Evolutionary conservation across 1,140 invertebrate species (phyloP).

Genomic region (Vanessa tameamea): DNA sequence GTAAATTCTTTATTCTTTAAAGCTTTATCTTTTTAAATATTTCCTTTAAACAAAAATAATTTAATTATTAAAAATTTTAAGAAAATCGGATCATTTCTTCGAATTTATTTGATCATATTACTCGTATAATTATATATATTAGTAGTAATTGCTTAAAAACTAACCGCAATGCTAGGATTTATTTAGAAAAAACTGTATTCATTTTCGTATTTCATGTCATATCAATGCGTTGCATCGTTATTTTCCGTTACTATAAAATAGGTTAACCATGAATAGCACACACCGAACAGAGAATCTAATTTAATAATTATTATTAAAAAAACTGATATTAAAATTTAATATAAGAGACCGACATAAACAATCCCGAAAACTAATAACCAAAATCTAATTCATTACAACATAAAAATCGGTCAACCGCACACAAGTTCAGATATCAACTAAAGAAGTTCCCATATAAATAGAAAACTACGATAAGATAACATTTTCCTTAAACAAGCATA

Average conservation of each 20-base stretch:
- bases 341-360: too few relatives aligned
- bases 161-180: neutral
- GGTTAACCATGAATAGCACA: neutral
- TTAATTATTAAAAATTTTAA: too few relatives aligned
- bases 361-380: too few relatives aligned
- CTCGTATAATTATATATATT: too few relatives aligned
- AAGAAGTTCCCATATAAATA: slow-evolving; percentile 30
- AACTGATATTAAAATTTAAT: too few relatives aligned
- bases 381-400: neutral
- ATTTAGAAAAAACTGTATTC: neutral
- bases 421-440: slow-evolving; percentile 18
- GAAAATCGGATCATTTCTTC: too few relatives aligned
- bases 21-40: too few relatives aligned
- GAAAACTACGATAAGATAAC: slow-evolving; percentile 24
- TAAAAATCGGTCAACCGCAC: slow-evolving; percentile 12
- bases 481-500: neutral
- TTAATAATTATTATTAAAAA: too few relatives aligned
- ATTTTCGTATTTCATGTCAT: neutral
- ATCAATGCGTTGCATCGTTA: neutral
- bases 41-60: too few relatives aligned
- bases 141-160: too few relatives aligned
- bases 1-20: too few relatives aligned
- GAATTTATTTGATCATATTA: too few relatives aligned
- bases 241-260: neutral
- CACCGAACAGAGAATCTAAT: neutral